A percentile compares a stretch with the other conserved stretches of the same genome.
Conservation (phyloP, 2,113 vertebrate genomes). For the Hemichromis elongatus region DNA sequence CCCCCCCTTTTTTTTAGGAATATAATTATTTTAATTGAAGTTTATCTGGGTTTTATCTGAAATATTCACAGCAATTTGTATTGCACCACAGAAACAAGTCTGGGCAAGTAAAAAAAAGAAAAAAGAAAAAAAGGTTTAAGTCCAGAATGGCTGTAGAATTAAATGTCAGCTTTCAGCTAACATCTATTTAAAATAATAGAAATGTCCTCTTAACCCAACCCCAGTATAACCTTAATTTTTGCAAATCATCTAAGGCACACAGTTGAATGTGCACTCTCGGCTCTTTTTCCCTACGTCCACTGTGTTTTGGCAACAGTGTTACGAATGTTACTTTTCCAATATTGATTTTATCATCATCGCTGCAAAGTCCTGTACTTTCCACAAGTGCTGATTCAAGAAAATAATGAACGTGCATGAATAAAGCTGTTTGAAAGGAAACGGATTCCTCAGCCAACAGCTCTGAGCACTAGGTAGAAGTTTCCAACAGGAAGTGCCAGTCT, state of each 20-base stretch:
- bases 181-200: neutral
- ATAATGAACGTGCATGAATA: neutral
- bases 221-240: neutral
- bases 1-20: neutral
- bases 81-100: neutral
- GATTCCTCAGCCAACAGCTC: neutral
- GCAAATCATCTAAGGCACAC: neutral
- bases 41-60: neutral
- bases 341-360: neutral
- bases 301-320: neutral
- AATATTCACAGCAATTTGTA: neutral
- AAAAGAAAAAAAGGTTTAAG: neutral
- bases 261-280: neutral
- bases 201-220: neutral
- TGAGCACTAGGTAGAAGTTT: slow-evolving; percentile 12
- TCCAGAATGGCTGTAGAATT: neutral
- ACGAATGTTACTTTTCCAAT: neutral
- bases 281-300: neutral
- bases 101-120: neutral
- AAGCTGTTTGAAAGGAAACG: neutral
- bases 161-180: neutral
- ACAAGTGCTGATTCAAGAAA: neutral
- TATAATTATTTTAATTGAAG: neutral
- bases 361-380: neutral
- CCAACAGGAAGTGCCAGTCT: slow-evolving; percentile 52